phyloP scores from a whole-genome alignment of 2,113 vertebrate species.

The Mystacornis crossleyi region DNA sequence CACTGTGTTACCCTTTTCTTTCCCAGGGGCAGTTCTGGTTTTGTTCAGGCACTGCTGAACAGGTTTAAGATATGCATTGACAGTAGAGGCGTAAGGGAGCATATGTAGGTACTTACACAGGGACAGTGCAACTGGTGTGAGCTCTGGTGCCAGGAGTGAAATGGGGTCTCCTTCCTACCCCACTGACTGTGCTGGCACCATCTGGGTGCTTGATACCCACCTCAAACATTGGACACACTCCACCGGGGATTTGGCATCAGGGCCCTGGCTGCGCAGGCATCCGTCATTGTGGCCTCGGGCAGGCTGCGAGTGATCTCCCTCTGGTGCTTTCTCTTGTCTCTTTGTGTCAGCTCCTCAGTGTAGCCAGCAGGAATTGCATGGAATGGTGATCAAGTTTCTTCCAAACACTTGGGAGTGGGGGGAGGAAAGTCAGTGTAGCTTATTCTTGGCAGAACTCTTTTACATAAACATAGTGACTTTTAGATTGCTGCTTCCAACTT shows the following conservation, averaged over 20 bases:
- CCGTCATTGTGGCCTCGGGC: neutral
- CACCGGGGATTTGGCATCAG: neutral
- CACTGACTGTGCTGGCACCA: neutral
- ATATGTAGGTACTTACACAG: rapidly evolving
- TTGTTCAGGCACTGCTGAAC: neutral
- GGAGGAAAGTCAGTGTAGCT: neutral
- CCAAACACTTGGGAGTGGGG: neutral
- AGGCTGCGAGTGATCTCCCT: neutral
- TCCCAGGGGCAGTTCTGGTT: neutral
- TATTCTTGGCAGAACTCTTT: neutral
- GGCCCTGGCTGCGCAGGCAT: neutral
- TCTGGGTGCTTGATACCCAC: neutral
- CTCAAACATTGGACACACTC: neutral
- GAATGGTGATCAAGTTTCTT: neutral
- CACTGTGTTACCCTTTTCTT: neutral
- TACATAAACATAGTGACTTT: neutral
- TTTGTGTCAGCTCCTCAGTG: neutral
- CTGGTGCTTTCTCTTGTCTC: neutral
- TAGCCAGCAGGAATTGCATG: neutral
- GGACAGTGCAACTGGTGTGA: neutral
- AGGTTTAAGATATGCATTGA: neutral
- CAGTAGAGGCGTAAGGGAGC: neutral
- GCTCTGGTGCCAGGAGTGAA: neutral
- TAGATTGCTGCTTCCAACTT: neutral
- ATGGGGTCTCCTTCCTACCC: neutral